Evolutionary conservation across 2,797 vertebrate genomes (phyloP), one percentile per base, ranked within the genome.

Genomic region (Spheniscus humboldti): DNA sequence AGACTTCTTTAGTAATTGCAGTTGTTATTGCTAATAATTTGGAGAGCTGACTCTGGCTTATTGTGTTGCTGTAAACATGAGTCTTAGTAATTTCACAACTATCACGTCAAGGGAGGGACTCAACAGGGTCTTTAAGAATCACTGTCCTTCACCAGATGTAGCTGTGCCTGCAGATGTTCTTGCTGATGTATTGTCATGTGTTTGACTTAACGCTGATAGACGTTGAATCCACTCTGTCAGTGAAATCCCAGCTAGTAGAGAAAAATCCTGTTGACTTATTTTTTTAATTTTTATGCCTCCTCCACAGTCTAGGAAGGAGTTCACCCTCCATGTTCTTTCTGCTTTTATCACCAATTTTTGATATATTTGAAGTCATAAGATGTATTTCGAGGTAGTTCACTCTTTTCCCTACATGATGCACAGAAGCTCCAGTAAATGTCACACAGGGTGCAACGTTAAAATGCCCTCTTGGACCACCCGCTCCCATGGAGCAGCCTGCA

Each of bases 381-480:
- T 69, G 33, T 33, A 31, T 80, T 75, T 74, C 50, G 37, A 8
- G 8, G 3, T 37, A 9, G 30, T 64, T 71, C 31, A 3, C 22
- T 47, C 33, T 39, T 27, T 62, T 69, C 31, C n/a, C 25, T 28
- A 4, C 18, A 5, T 0, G 8, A 33, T 50, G n/a, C 2, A 2
- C 11, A 41, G 71, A 62, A 67, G 55, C 48, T 62, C 20, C 19
- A 23, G 35, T 55, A 55, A 37, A 28, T 8, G n/a, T 45, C 3
- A 1, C 37, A 4, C 7, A 3, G 30, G 62, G 28, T 60, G 55
- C 23, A 18, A 23, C 7, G 19, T 33, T 53, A 17, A 81, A n/a
- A 31, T 73, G 31, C 37, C 43, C 53, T 18, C 53, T 23, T 23
- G 55, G 39, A 35, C 7, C 66, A 45, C 66, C 35, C 1, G 6